Base-by-base conservation (phyloP, 2,113 vertebrate species). In the Microtus pennsylvanicus region DNA sequence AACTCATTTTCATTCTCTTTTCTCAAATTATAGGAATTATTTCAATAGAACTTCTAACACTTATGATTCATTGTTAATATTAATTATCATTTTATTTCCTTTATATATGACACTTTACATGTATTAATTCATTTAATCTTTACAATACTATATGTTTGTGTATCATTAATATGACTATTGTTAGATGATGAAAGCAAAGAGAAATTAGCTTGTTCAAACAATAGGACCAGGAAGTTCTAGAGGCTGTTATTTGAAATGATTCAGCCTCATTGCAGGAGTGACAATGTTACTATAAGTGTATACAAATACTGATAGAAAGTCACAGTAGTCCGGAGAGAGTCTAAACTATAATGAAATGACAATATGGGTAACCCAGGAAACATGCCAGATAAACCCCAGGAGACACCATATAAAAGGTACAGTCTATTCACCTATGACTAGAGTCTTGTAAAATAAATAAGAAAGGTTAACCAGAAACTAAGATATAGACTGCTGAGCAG, bases 171-270 rank as follows among this genome's bases (percentile, higher is more conserved):
- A 75, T 61, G 38, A 24, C 67, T 87, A 63, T 45, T 81, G 26
- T 81, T 88, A 88, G 88, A 94, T 77, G 50, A 92, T n/a, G 11
- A 91, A 94, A 42, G 26, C 30, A 70, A 83, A 75, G 19, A 82
- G 76, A 91, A 58, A 82, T 38, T 96, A 93, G 70, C 24, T 89
- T 89, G 26, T 33, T 38, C 24, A 76, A 55, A 63, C 42, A 14
- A 63, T 74, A 81, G 90, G 35, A 30, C 28, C 65, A 55, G 22
- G n/a, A 77, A 89, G 17, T 65, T 19, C 21, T 74, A 65, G 65
- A 87, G 74, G 16, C 19, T 63, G 21, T 86, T 38, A 61, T 65
- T 61, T 89, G 33, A 93, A 89, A 33, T 61, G 9, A 89, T 52
- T 50, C 47, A 83, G 47, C 26, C 58, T 83, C n/a, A 67, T 22